Evolutionary conservation across 2,888 invertebrate species (phyloP).

Genomic region (Glaucopsyche alexis): DNA sequence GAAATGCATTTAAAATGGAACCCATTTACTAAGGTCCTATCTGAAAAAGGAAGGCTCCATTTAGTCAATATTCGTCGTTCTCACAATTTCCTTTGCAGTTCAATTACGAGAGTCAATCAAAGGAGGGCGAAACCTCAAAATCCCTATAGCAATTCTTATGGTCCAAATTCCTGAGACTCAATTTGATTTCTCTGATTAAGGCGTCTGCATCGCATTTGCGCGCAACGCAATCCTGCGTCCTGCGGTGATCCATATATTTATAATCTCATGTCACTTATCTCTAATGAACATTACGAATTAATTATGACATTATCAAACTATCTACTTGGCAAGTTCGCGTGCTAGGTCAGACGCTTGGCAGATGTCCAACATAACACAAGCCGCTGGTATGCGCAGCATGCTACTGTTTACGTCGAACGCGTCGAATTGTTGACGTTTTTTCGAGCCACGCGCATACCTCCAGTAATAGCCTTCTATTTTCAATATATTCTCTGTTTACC

Average conservation of each 20-base stretch:
- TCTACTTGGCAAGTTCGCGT: conserved; percentile 50
- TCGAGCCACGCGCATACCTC: conserved; percentile 36
- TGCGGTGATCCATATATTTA: no score
- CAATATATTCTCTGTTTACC: conserved; percentile 4
- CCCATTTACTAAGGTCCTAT: no score
- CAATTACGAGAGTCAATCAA: no score
- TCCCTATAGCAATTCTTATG: background rate
- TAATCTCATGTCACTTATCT: no score
- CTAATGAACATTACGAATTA: background rate
- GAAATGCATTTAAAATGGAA: no score
- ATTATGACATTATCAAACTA: conserved; percentile 10
- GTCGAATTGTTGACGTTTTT: conserved; percentile 56
- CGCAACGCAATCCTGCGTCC: no score
- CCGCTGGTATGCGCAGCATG: conserved; percentile 52
- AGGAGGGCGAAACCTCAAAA: no score
- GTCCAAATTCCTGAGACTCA: background rate
- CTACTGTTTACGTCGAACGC: conserved; percentile 62
- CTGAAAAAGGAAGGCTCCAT: no score
- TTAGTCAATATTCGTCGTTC: no score
- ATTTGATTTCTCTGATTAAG: no score
- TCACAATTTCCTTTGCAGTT: no score
- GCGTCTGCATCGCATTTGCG: no score
- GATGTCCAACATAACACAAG: conserved; percentile 68
- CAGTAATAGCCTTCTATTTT: conserved; percentile 24
- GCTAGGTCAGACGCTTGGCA: conserved; percentile 69